phyloP scores from a whole-genome alignment of 2,797 vertebrate species.

The Propithecus deckenii region DNA sequence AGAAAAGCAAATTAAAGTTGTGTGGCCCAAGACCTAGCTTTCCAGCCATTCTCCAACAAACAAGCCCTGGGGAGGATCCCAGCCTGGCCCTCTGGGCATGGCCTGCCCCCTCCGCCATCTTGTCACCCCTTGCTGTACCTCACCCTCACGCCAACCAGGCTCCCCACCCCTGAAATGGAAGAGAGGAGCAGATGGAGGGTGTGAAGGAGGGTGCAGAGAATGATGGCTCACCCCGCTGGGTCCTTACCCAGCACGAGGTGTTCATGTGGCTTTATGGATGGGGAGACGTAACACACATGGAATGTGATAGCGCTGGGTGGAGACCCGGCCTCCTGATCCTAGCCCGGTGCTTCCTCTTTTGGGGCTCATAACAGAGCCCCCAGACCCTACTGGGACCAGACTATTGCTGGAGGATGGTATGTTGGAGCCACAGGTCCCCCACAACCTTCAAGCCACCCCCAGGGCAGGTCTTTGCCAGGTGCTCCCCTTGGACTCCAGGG shows the following conservation, averaged over 20 bases:
- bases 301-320: neutral
- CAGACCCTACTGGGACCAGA: neutral
- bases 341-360: neutral
- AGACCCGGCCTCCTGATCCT: neutral
- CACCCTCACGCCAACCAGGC: rapidly evolving
- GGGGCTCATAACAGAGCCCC: neutral
- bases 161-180: neutral
- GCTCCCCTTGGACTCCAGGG: neutral
- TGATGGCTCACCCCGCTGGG: neutral
- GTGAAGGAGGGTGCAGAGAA: neutral
- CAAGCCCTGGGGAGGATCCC: neutral
- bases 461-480: neutral
- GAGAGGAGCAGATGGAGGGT: too few relatives aligned
- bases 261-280: too few relatives aligned
- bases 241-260: neutral
- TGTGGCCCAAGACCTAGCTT: neutral
- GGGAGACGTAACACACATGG: neutral
- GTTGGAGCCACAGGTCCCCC: neutral
- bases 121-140: neutral
- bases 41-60: neutral
- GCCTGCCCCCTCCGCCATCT: neutral
- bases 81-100: rapidly evolving
- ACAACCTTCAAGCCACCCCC: too few relatives aligned
- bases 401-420: neutral
- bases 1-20: neutral